These are phyloP conservation scores for Drosophila ercepeae DNA, from an alignment of 1,140 invertebrate species.

Conservation along the genomic window DNA sequence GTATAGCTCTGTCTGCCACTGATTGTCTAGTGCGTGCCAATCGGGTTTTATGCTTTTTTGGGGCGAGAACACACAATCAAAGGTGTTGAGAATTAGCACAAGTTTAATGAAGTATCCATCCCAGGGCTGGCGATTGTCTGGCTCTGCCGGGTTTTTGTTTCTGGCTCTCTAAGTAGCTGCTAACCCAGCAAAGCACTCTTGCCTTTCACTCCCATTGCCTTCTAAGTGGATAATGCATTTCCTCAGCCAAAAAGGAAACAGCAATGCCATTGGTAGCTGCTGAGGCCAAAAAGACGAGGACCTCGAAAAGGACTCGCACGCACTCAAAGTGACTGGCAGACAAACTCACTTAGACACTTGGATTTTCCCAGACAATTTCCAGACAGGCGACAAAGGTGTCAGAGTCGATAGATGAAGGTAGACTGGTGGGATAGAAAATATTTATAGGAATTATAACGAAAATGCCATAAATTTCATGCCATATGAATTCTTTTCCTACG, in stretches of 20 bases:
- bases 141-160: conserved; percentile 41
- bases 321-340: conserved; percentile 51
- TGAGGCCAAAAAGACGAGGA: conserved; percentile 15
- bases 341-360: conserved; percentile 60
- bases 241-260: conserved; percentile 57
- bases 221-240: conserved; percentile 80
- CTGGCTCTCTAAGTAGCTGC: conserved; percentile 65
- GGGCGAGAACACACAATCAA: conserved; percentile 37
- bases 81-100: conserved; percentile 71
- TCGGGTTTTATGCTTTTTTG: conserved; percentile 41
- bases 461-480: no score
- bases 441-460: no score
- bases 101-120: conserved; percentile 56
- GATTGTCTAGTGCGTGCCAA: conserved; percentile 49
- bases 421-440: not conserved
- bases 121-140: conserved; percentile 41
- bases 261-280: conserved; percentile 17
- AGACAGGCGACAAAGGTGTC: conserved; percentile 50
- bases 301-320: conserved; percentile 38
- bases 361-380: conserved; percentile 31
- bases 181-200: conserved; percentile 60
- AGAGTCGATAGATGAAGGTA: not conserved
- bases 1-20: conserved; percentile 25
- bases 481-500: no score
- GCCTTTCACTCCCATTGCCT: conserved; percentile 35